phyloP scores from a whole-genome alignment of 2,888 invertebrate species.

The Euphydryas editha region DNA sequence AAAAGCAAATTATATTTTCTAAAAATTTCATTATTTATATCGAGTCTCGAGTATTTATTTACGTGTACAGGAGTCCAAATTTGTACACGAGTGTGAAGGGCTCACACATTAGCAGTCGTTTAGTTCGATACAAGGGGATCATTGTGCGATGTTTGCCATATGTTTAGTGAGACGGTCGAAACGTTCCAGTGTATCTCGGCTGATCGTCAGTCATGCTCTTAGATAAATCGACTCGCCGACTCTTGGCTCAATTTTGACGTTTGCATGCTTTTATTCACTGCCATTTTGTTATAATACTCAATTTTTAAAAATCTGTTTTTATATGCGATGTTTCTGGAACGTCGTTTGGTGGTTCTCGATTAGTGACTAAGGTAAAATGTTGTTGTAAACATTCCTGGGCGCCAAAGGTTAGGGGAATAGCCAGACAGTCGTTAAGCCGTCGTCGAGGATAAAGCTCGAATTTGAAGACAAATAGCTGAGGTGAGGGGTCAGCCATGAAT shows the following conservation, averaged over 20 bases:
- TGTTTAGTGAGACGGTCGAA: constrained; percentile 79
- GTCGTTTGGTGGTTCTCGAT: constrained; percentile 11
- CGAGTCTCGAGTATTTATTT: constrained; percentile 17
- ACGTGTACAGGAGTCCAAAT: background rate
- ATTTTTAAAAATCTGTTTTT: constrained; percentile 25
- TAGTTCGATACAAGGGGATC: constrained; percentile 31
- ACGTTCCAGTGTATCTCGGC: constrained; percentile 59
- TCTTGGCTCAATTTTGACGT: constrained; percentile 36
- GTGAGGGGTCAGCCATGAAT: constrained; percentile 21
- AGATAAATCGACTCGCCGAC: constrained; percentile 17
- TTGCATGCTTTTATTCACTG: constrained; percentile 34
- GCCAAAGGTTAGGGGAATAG: constrained; percentile 15
- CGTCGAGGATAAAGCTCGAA: background rate
- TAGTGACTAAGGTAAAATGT: constrained; percentile 13
- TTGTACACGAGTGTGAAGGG: constrained; percentile 33
- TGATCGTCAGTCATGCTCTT: constrained; percentile 6
- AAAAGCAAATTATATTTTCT: too few species aligned
- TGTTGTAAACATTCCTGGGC: constrained; percentile 19
- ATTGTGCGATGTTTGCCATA: constrained; percentile 75
- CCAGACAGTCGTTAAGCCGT: constrained; percentile 6
- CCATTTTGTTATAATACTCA: constrained; percentile 41
- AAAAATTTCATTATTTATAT: too few species aligned
- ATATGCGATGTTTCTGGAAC: constrained; percentile 15
- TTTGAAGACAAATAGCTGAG: constrained; percentile 5
- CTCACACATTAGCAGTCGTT: constrained; percentile 33